Conservation (phyloP, 2,113 vertebrate species). For the Chauna torquata region DNA sequence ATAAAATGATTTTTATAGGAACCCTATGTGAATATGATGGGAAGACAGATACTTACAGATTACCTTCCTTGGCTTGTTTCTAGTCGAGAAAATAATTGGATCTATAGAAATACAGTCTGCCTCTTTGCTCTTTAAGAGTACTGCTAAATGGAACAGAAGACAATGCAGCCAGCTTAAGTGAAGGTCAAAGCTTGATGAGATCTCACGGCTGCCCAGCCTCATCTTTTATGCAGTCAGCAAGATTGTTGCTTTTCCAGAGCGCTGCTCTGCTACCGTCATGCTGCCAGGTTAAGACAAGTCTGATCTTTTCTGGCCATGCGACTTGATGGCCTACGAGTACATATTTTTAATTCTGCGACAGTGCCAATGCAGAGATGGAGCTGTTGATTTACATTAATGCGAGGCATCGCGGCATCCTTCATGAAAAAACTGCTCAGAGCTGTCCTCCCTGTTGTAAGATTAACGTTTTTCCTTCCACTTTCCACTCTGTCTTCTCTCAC, state of each 20-base stretch:
- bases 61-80: slow-evolving; percentile 33
- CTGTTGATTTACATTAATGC: background rate
- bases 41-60: background rate
- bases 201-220: slow-evolving; percentile 47
- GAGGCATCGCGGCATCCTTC: background rate
- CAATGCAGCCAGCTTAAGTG: slow-evolving; percentile 46
- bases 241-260: slow-evolving; percentile 26
- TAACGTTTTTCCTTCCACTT: background rate
- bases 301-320: background rate
- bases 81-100: slow-evolving; percentile 38
- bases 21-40: background rate
- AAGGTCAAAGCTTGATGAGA: slow-evolving; percentile 71
- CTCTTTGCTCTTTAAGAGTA: slow-evolving; percentile 59
- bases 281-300: background rate
- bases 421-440: background rate
- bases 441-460: background rate
- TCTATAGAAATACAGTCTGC: slow-evolving; percentile 48
- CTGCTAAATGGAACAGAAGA: slow-evolving; percentile 68
- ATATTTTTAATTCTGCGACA: slow-evolving; percentile 8
- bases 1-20: background rate
- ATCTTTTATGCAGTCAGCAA: slow-evolving; percentile 53
- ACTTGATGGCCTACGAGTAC: background rate
- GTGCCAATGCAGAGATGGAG: background rate
- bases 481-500: background rate
- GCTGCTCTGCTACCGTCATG: background rate